Conservation (phyloP, 1,140 invertebrate species). For the Mylabris phalerata region DNA sequence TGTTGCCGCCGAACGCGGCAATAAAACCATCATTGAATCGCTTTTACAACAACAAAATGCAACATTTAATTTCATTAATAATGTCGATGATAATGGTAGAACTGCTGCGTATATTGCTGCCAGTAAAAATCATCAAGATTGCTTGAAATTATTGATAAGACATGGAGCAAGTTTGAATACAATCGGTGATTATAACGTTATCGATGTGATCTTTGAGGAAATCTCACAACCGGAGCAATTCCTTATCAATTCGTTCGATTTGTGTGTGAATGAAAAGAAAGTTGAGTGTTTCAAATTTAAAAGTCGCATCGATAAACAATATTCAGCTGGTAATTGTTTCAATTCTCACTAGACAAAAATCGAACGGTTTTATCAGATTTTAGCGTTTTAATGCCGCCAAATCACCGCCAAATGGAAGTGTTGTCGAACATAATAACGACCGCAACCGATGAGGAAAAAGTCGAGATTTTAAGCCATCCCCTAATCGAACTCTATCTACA, state of each 20-base stretch:
- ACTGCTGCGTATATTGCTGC: slow-evolving; percentile 12
- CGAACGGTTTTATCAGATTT: slow-evolving; percentile 20
- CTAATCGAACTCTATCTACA: slow-evolving; percentile 22
- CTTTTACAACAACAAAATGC: slow-evolving; percentile 4
- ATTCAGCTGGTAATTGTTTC: slow-evolving; percentile 7
- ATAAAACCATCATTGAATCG: slow-evolving; percentile 1
- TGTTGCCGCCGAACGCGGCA: slow-evolving; percentile 6
- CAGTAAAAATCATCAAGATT: slow-evolving; percentile 1
- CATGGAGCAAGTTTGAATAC: slow-evolving; percentile 6
- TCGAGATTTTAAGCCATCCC: slow-evolving; percentile 28
- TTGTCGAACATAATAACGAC: slow-evolving; percentile 22
- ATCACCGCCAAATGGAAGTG: slow-evolving; percentile 25
- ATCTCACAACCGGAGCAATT: slow-evolving; percentile 8
- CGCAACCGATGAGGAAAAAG: slow-evolving; percentile 25
- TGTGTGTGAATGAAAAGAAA: neutral
- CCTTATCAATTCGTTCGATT: slow-evolving; percentile 1
- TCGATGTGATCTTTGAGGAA: slow-evolving; percentile 13
- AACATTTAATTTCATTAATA: slow-evolving; percentile 1
- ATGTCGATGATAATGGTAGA: slow-evolving; percentile 1
- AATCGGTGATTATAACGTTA: neutral
- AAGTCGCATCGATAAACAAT: slow-evolving; percentile 1
- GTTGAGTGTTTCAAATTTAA: neutral
- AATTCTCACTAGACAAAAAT: too few relatives aligned
- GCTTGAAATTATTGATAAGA: slow-evolving; percentile 4
- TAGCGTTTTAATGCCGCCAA: slow-evolving; percentile 20